Percentiles rank a stretch among this genome's conserved stretches.
Conservation (phyloP, 2,888 invertebrate species). For the Pachymerium ferrugineum region DNA sequence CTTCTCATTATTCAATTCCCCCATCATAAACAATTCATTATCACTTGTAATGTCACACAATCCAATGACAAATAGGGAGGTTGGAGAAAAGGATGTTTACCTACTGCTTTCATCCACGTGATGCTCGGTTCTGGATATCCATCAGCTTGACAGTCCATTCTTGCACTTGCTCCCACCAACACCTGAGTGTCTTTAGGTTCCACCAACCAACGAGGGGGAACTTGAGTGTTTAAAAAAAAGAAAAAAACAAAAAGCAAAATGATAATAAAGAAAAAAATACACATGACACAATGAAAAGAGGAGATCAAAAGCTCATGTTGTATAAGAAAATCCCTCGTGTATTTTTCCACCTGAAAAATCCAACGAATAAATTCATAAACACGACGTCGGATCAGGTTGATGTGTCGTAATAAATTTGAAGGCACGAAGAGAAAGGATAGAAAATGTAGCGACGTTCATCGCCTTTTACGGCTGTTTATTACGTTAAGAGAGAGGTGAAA, state of each 20-base stretch:
- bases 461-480: neutral
- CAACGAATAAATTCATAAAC: neutral
- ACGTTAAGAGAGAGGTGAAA: neutral
- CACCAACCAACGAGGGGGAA: constrained; percentile 91
- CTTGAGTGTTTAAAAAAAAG: constrained; percentile 53
- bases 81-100: constrained; percentile 52
- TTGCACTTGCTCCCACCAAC: constrained; percentile 87
- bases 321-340: neutral
- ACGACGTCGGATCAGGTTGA: neutral
- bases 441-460: too few species aligned
- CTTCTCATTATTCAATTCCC: too few species aligned
- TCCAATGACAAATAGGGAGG: neutral
- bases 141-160: constrained; percentile 92
- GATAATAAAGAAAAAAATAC: neutral
- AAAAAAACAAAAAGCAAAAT: constrained; percentile 4
- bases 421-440: neutral
- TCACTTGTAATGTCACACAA: neutral
- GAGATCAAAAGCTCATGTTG: constrained; percentile 12
- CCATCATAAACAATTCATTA: too few species aligned
- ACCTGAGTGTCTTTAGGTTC: constrained; percentile 93
- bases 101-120: constrained; percentile 92
- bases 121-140: constrained; percentile 91
- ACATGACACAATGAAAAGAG: constrained; percentile 35
- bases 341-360: neutral
- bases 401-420: neutral